Base-by-base conservation (phyloP, 2,113 vertebrate species). In the Halichoerus grypus region DNA sequence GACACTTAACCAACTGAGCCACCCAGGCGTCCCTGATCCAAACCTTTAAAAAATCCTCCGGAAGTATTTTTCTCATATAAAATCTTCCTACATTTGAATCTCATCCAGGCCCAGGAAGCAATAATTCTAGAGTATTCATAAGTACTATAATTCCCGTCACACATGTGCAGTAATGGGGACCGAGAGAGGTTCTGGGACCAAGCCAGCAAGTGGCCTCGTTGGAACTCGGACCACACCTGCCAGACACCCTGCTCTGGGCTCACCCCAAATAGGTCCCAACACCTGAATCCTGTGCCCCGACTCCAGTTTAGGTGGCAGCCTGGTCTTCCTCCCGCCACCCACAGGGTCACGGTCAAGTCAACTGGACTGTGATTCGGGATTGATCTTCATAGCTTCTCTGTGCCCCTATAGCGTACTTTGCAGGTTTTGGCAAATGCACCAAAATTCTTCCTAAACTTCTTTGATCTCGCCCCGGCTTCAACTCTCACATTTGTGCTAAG, bases 401-500 rank as follows among this genome's bases (percentile, higher is more conserved):
- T 8, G 13, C 55, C 80, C 74, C 39, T 1, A 14, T 7, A 53
- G 28, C 33, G 81, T 61, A 69, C 28, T 69, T n/a, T 5, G 24
- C 18, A 39, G 6, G 24, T 57, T 74, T 65, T 92, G 88, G 92
- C 84, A 87, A 92, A 93, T 49, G 76, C 49, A 7, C 12, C 65
- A 1, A 71, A 42, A n/a, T 89, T 91, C 67, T 67, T 46, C 61
- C 53, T 4, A 36, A 24, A 42, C 51, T 67, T 86, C 79, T 96
- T 84, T 85, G 90, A 94, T 85, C 74, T 42, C 0, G 1, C 46
- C 83, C 72, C 0, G 0, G 80, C 67, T 91, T 97, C 8, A 4
- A 16, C 90, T 87, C 91, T 84, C 87, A 71, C 28, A 28, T 71
- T 87, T 84, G 55, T 65, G 82, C 94, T 80, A 94, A 95, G 74